Percentiles rank a stretch among this genome's conserved stretches.
Conservation (phyloP, 2,113 vertebrate genomes). For the Coracopsis vasa region DNA sequence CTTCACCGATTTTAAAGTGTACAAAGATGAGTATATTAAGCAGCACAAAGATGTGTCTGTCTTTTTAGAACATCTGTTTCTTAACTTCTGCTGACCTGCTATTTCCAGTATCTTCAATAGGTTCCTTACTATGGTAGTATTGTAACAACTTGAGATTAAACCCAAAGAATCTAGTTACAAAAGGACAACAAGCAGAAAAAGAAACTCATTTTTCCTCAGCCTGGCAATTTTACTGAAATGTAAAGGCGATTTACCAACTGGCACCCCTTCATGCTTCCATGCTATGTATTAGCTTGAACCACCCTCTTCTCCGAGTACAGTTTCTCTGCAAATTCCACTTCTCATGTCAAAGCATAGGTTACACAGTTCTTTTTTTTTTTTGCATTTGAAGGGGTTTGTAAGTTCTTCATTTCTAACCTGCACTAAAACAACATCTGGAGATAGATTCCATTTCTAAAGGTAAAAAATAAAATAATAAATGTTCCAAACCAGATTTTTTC, state of each 20-base stretch:
- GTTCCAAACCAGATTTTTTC: not conserved
- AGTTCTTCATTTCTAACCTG: not conserved
- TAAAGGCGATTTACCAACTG: not conserved
- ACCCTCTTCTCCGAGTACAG: not conserved
- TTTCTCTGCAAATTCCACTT: not conserved
- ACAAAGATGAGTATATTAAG: not conserved
- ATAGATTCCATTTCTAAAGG: not conserved
- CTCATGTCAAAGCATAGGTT: not conserved
- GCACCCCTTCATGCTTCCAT: not conserved
- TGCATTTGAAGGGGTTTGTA: not conserved
- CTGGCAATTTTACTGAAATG: not conserved
- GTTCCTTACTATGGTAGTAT: not conserved
- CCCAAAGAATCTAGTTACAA: not conserved
- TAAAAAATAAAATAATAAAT: not conserved
- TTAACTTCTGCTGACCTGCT: not conserved
- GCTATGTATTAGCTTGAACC: not conserved
- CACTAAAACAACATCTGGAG: not conserved
- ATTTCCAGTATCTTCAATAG: not conserved
- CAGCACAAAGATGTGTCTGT: not conserved
- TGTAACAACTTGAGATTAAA: not conserved
- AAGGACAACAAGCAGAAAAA: not conserved
- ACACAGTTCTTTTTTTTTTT: not conserved
- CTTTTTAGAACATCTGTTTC: not conserved
- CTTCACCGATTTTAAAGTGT: not conserved
- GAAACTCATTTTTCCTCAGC: not conserved